A percentile compares a stretch with the other conserved stretches of the same genome.
Evolutionary conservation across 1,140 invertebrate species (phyloP).

Genomic region (Heterodera carotae): DNA sequence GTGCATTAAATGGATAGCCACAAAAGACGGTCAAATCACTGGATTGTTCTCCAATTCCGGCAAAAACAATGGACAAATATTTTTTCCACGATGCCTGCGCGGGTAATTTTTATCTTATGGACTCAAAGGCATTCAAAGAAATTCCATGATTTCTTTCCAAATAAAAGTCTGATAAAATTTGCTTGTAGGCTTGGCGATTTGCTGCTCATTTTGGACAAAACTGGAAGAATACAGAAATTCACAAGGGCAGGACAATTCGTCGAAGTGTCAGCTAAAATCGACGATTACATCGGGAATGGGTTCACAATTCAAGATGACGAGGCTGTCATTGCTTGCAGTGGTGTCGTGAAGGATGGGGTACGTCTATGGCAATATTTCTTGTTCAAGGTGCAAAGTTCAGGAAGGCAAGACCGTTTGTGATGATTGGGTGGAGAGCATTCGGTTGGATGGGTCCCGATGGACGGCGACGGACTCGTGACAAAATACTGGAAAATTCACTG

Average conservation of each 20-base stretch:
- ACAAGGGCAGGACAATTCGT: constrained; percentile 45
- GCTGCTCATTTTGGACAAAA: constrained; percentile 60
- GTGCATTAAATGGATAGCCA: constrained; percentile 51
- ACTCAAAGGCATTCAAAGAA: too few species aligned
- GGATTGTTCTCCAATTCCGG: constrained; percentile 44
- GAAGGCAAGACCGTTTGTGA: constrained; percentile 58
- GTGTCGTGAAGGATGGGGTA: constrained; percentile 57
- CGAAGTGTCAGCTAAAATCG: constrained; percentile 54
- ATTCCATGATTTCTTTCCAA: background rate
- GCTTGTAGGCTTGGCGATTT: constrained; percentile 44
- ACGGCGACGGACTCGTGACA: too few species aligned
- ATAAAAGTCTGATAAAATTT: background rate
- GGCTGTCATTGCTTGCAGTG: constrained; percentile 59
- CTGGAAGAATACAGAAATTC: constrained; percentile 57
- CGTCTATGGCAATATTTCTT: background rate
- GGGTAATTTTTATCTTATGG: constrained; percentile 29
- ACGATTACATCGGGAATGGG: constrained; percentile 62
- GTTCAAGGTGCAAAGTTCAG: constrained; percentile 32
- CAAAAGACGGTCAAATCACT: constrained; percentile 42
- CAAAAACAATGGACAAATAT: constrained; percentile 59
- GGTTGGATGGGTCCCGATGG: constrained; percentile 60
- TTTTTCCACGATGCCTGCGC: constrained; percentile 56
- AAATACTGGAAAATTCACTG: too few species aligned
- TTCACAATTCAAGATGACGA: constrained; percentile 54
- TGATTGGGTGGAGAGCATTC: constrained; percentile 60